Conservation (phyloP, 2,888 invertebrate species). For the Drosophila nr. perissopoda region DNA sequence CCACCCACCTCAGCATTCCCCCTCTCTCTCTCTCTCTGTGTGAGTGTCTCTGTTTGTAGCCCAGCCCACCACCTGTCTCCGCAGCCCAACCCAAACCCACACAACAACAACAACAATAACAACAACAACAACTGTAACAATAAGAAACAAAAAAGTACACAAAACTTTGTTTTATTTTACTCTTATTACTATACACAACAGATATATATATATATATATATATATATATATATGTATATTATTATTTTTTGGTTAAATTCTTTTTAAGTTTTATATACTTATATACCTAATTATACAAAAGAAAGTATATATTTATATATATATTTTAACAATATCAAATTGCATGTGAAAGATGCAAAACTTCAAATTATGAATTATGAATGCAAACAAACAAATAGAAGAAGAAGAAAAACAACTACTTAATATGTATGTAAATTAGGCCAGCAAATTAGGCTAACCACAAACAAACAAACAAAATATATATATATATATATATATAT, state of each 20-base stretch:
- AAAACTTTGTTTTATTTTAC: slow-evolving; percentile 66
- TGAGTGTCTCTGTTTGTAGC: slow-evolving; percentile 23
- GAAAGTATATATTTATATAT: slow-evolving; percentile 37
- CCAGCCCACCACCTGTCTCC: slow-evolving; percentile 39
- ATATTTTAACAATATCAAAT: slow-evolving; percentile 65
- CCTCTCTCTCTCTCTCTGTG: slow-evolving; percentile 1
- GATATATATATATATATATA: slow-evolving; percentile 15
- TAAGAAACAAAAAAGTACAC: slow-evolving; percentile 65
- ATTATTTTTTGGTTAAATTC: slow-evolving; percentile 72
- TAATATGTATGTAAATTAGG: slow-evolving; percentile 56
- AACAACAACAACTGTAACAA: slow-evolving; percentile 40
- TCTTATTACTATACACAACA: slow-evolving; percentile 27
- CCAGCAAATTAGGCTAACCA: slow-evolving; percentile 41
- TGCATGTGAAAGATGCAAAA: slow-evolving; percentile 46
- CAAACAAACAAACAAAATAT: neutral
- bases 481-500: neutral
- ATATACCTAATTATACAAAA: slow-evolving; percentile 47
- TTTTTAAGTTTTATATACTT: slow-evolving; percentile 70
- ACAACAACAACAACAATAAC: slow-evolving; percentile 5
- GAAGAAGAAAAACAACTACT: slow-evolving; percentile 29
- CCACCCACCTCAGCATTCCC: slow-evolving; percentile 72
- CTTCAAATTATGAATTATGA: slow-evolving; percentile 28
- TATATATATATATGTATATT: slow-evolving; percentile 21
- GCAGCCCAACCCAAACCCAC: slow-evolving; percentile 5
- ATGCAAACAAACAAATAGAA: neutral